Percentiles rank a stretch among this genome's conserved stretches.
phyloP scores from a whole-genome alignment of 2,888 invertebrate genomes.

The Catocala nupta region DNA sequence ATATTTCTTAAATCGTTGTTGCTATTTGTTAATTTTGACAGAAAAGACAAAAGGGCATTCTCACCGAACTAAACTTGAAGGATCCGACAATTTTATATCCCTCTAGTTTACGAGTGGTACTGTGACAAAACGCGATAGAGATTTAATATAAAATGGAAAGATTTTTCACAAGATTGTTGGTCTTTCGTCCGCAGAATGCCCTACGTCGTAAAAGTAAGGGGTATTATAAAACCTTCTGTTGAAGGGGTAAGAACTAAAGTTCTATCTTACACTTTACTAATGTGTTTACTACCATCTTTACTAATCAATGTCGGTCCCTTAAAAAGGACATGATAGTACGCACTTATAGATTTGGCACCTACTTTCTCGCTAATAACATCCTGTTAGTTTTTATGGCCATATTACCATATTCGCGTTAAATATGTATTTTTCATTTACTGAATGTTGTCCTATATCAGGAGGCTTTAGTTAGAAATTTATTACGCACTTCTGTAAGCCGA shows the following conservation, averaged over 20 bases:
- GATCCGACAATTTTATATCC: conserved; percentile 56
- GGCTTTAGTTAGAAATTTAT: conserved; percentile 44
- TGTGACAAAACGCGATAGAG: conserved; percentile 56
- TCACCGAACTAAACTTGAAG: conserved; percentile 45
- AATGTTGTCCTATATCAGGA: conserved; percentile 49
- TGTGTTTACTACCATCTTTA: too few species aligned
- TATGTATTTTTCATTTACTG: conserved; percentile 52
- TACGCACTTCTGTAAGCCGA: conserved; percentile 29
- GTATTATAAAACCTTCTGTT: conserved; percentile 39
- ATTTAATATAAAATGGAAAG: conserved; percentile 57
- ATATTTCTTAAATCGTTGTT: not conserved
- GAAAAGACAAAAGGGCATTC: conserved; percentile 12
- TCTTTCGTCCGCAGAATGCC: conserved; percentile 38
- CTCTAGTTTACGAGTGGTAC: conserved; percentile 55
- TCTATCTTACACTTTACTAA: too few species aligned
- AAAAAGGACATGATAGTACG: too few species aligned
- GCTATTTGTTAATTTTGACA: not conserved
- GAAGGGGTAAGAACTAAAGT: conserved; percentile 38
- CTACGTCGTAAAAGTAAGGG: conserved; percentile 48
- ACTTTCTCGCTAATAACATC: too few species aligned
- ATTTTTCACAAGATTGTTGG: conserved; percentile 38
- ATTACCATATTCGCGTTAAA: conserved; percentile 29
- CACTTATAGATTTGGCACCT: too few species aligned
- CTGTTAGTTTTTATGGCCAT: not conserved
- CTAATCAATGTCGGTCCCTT: too few species aligned